Base-by-base conservation (phyloP, 2,113 vertebrate genomes). In the Pithys albifrons region DNA sequence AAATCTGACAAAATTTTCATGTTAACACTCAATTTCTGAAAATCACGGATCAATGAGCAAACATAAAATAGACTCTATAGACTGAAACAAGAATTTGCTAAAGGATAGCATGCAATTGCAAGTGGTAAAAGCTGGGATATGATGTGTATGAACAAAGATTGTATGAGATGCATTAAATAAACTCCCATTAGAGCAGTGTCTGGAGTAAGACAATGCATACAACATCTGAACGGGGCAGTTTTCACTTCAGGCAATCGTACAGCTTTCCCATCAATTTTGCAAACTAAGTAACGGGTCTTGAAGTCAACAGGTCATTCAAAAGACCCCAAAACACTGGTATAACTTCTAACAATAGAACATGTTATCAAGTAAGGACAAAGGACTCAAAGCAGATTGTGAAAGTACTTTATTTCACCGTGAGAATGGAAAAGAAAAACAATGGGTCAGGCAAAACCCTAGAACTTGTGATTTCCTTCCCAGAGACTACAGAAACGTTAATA, bases 1-100 rank as follows among this genome's bases (percentile, higher is more conserved):
- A 88, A 88, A 87, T 65, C 83, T 80, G 61, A 94, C 61, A 95
- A 92, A 89, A 93, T 94, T 94, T 96, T 94, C 70, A 94, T 71
- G 2, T 0, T 31, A 67, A 91, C 3, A 10, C 72, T 55, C 64
- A 77, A 54, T 80, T 97, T 95, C 16, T 5, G 24, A 73, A 89
- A 82, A 86, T 23, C 3, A 73, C 15, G 39, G 69, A 41, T 31
- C 22, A 58, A 33, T 12, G 11, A 71, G 58, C 55, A 80, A 57
- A 67, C 51, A 74, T 7, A 91, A 75, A 93, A 77, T 62, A 65
- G 22, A 49, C 22, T 54, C 19, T 33, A 25, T 64, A 59, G 12
- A 51, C 28, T 70, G 37, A 82, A 92, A 37, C 3, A 87, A 23
- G 18, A 59, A 31, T 77, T 58, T 49, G 51, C 39, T 64, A 51